Base-by-base conservation (phyloP, 2,113 vertebrate species). In the Chloroceryle aenea region DNA sequence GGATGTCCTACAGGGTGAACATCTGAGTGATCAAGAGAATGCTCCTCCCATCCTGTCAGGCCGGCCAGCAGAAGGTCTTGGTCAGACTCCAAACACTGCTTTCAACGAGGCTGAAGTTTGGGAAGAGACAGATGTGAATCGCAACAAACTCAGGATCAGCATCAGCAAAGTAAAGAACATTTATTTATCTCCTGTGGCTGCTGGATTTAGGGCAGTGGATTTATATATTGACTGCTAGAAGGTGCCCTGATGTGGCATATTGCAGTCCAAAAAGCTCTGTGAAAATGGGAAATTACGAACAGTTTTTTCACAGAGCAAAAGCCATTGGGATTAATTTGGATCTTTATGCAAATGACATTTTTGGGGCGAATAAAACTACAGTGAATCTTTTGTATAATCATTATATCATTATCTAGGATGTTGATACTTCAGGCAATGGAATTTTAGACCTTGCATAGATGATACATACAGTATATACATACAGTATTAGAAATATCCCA, bases 131-230 rank as follows among this genome's bases (percentile, higher is more conserved):
- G 99, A 99, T 94, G 99, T 99, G 96, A 99, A 99, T 98, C 98
- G 99, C 91, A 99, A 99, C 98, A 99, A 99, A 98, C 99, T 99
- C 97, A 98, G 99, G 97, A 99, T 99, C 98, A 99, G 99, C 98
- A 98, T 99, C 69, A 99, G 98, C 98, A 99, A 99, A 99, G 99
- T 99, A 98, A 98, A 95, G 89, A 81, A 50, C 47, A 21, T 63
- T 72, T 83, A 15, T 63, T 74, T 66, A 8, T 79, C 58, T 80
- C 29, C n/a, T 23, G 11, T 84, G 64, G 12, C 55, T 81, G 17
- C 55, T 63, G 59, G 64, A 67, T 32, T 75, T 53, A 86, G 61
- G 82, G 63, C 32, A 72, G 2, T 56, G 67, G 7, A 71, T 77
- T 89, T 23, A 4, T 1, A 71, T n/a, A n/a, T n/a, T n/a, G 45